Evolutionary conservation across 64 coral and sea anemone species (phyloP), one percentile per base, ranked within the genome.

Genomic region (Stylophora pistillata): DNA sequence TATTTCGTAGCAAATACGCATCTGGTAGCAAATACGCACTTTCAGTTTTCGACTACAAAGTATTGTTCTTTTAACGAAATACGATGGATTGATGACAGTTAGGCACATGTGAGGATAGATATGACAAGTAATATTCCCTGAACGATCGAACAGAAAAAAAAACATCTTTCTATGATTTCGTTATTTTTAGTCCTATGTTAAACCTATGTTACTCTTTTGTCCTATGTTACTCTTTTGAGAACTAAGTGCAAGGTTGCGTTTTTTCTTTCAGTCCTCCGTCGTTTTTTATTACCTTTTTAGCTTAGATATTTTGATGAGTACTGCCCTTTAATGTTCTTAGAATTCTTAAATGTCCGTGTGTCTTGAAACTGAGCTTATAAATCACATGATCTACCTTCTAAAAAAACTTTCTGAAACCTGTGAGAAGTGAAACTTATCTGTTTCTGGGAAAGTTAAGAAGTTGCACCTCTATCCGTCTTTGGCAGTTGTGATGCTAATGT

Each of bases 321-420:
- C 15, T 86, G 71, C 58, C 58, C 81, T 85, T 85, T 65, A 28
- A 85, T 85, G 68, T n/a, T n/a, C n/a, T n/a, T n/a, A n/a, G n/a
- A 85, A 63, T 85, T 59, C 34, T 66, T 66, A 85, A 64, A n/a
- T 41, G 55, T 72, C 83, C 53, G 85, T 87, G 85, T 87, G 71
- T 71, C 85, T 74, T 87, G 30, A 87, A 87, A 87, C 34, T 74
- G 53, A 72, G 71, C 41, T 87, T 74, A 87, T 74, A 87, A 87
- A 74, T 74, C 69, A 56, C 52, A 30, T 87, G 69, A 87, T 87
- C 0, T 59, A 82, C 56, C 23, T 56, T 61, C 55, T 55, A 21
- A 56, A 6, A 53, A 82, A 82, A n/a, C n/a, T n/a, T n/a, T n/a
- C n/a, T n/a, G n/a, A n/a, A n/a, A n/a, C n/a, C n/a, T n/a, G n/a